Evolutionary conservation across 2,797 vertebrate species (phyloP).

Genomic region (Coreius guichenoti): DNA sequence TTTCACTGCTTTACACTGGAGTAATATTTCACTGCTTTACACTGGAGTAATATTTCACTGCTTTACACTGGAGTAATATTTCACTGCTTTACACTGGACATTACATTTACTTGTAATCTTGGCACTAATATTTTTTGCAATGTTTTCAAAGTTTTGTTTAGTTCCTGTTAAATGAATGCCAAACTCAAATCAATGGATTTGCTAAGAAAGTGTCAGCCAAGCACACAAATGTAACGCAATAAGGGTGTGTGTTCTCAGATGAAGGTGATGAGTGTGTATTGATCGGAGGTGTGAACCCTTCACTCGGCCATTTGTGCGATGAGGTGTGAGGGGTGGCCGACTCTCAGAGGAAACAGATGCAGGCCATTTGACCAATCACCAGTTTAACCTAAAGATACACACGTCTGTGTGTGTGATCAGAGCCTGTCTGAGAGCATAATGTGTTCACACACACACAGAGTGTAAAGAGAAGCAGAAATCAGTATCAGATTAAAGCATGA

Average conservation of each 20-base stretch:
- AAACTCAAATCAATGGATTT: neutral
- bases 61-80: too few species aligned
- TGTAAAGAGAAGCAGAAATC: slow-evolving; percentile 15
- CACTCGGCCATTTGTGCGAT: slow-evolving; percentile 47
- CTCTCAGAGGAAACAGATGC: slow-evolving; percentile 5
- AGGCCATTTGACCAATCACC: slow-evolving; percentile 11
- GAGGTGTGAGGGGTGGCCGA: slow-evolving; percentile 9
- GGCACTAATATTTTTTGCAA: neutral
- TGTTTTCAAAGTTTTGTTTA: neutral
- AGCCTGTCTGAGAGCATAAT: neutral
- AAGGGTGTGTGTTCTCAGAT: slow-evolving; percentile 18
- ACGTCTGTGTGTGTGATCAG: neutral
- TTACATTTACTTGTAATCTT: neutral
- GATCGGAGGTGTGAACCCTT: slow-evolving; percentile 22
- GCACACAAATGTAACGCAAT: neutral
- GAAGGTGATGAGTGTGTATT: neutral
- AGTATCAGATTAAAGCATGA: neutral
- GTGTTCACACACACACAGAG: neutral
- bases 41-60: too few species aligned
- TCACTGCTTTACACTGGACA: too few species aligned
- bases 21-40: too few species aligned
- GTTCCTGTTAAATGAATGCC: neutral
- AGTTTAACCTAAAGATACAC: neutral
- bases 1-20: too few species aligned
- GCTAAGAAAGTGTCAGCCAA: neutral